Evolutionary conservation across 2,888 invertebrate species (phyloP), one percentile per base, ranked within the genome.

Genomic region (Ophion ventricosus): DNA sequence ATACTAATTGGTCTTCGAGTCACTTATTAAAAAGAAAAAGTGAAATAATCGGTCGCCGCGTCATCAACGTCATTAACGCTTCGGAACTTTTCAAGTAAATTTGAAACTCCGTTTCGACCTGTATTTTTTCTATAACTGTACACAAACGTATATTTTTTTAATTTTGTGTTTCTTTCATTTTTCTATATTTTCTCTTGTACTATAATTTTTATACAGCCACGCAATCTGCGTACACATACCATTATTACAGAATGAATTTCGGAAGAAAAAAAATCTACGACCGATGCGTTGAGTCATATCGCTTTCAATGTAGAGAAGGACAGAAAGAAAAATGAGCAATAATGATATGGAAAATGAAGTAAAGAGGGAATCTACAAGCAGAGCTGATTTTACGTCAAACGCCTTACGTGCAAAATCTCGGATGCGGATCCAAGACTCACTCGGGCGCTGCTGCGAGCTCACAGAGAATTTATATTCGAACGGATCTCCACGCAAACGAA

Each of bases 401-500:
- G 43, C 10, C 56, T 54, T 29, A 23, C 59, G 40, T 11, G 49
- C 43, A 11, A 29, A 43, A 25, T 59, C 59, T 73, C 40, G 57
- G 43, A 63, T 26, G 54, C 20, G 63, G 14, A 54, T 20, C 5
- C 49, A 67, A 29, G 54, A 75, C 59, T 67, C 61, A 59, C 11
- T 63, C n/a, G 57, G 59, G 5, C 63, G 61, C 49, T 67, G 63
- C 43, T 43, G 64, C 64, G 26, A 78, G 56, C 57, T 20, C 64
- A 25, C 26, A 56, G 70, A 67, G 57, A 84, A 84, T 83, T 76
- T 66, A 78, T 63, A 63, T 59, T 74, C 74, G 78, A 79, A 84
- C 78, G 78, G 75, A 84, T 78, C 82, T 79, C 56, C 82, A 75
- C 78, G 77, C 81, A 78, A 79, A 79, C 69, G 74, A 82, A 84